phyloP scores from a whole-genome alignment of 2,888 invertebrate genomes.

The Lithophane socia region DNA sequence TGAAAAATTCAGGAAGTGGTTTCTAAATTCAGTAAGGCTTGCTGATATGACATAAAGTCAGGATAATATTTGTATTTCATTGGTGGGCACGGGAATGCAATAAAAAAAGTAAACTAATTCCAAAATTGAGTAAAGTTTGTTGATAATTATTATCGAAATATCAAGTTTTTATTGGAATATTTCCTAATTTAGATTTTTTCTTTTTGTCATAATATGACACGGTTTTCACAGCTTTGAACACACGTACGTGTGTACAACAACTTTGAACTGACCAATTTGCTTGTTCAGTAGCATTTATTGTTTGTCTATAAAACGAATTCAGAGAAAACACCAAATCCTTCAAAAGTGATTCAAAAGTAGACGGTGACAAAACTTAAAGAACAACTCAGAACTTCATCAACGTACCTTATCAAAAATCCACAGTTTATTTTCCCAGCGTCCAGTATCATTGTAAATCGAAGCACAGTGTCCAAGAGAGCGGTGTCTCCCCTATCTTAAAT shows the following conservation, averaged over 20 bases:
- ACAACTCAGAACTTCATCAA: background rate
- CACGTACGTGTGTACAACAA: background rate
- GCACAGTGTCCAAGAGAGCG: conserved; percentile 55
- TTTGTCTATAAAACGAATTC: background rate
- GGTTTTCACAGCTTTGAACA: background rate
- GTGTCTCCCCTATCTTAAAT: conserved; percentile 75
- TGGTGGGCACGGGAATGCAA: background rate
- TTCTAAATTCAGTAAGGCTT: conserved; percentile 26
- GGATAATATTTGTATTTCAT: conserved; percentile 3
- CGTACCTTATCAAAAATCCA: conserved; percentile 7
- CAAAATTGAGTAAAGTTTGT: background rate
- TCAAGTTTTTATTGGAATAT: too few species aligned
- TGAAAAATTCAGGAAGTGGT: conserved; percentile 75
- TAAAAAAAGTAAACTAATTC: background rate
- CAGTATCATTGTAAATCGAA: conserved; percentile 60
- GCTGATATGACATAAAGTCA: conserved; percentile 22
- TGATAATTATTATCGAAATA: background rate
- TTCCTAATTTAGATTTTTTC: too few species aligned
- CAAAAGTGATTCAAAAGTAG: background rate
- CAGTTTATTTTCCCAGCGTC: conserved; percentile 32
- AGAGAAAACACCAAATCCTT: background rate
- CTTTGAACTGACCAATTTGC: background rate
- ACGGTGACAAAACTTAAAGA: background rate
- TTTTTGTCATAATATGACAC: background rate
- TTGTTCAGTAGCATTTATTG: background rate